Evolutionary conservation across 2,113 vertebrate genomes (phyloP), one percentile per base, ranked within the genome.

Genomic region (Morone saxatilis): DNA sequence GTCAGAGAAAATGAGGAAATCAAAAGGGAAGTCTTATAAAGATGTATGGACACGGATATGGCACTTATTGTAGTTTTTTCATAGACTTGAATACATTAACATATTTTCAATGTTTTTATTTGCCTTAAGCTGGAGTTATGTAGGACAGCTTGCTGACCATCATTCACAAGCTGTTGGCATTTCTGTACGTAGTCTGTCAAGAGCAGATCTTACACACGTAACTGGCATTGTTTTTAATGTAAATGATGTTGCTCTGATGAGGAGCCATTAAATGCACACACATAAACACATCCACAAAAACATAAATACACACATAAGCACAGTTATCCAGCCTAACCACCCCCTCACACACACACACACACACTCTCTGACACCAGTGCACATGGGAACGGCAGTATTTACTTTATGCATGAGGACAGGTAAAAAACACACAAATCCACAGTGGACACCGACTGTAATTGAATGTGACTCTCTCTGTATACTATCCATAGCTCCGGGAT

Each of bases 351-450:
- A 76, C 60, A 70, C 76, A 71, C 51, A 60, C 22, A 80, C 51
- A 73, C 41, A 54, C 53, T 60, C 66, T 66, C 50, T 89, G 84
- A 91, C 94, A 94, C 78, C 59, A 38, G 73, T 73, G 83, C 88
- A 81, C 76, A 89, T 83, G 78, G 81, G 83, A 86, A 80, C 61
- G 43, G 63, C 61, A 31, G 72, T 86, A 75, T 90, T 84, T 90
- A 89, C 81, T 93, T 91, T 92, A 93, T 94, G 92, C 76, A 91
- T 85, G 86, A 93, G 82, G 92, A 94, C 94, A 94, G 92, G 91
- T 94, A 94, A 93, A 94, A 94, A 93, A 92, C 87, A 91, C 75
- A 90, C 78, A 86, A 84, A 91, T 81, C 84, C 86, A 86, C 83
- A 79, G 90, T 82, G 90, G 94, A 94, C 88, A 75, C 72, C 60